Base-by-base conservation (phyloP, 2,113 vertebrate genomes). In the Campylomormyrus numenius region DNA sequence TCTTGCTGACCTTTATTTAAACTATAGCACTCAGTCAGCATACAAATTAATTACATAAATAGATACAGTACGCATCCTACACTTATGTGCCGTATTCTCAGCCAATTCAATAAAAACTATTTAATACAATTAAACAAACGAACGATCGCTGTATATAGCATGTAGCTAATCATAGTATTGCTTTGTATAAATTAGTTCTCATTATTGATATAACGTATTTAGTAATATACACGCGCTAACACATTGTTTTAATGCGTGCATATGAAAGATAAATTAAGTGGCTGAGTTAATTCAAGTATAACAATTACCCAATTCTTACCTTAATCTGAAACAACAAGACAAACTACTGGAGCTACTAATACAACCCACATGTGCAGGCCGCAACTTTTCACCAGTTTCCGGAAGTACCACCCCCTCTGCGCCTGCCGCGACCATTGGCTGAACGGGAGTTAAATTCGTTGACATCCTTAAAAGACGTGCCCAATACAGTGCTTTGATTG, bases 281-380 rank as follows among this genome's bases (percentile, higher is more conserved):
- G 5, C 42, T 5, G 50, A 52, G 31, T 70, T 85, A 27, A 52
- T n/a, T 27, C 0, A 6, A 52, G 0, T 39, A 35, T 31, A 13
- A 13, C 5, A 89, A 66, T 89, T 15, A 39, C 0, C 0, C 49
- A 11, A 86, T 91, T 87, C 89, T 90, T 90, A 91, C 93, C 92
- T 89, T 88, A 46, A 11, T 6, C 13, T 85, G 87, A 49, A 92
- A 58, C 8, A 88, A 66, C 58, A 66, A 31, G 42, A 45, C 77
- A 74, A 50, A 87, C 84, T 88, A 85, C 52, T 87, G 56, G 35
- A 46, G 70, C 89, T 24, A 53, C 86, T 89, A 19, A 52, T 66
- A 50, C n/a, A 53, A 39, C 31, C 89, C 90, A 90, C 91, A 91
- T 87, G 70, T 58, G n/a, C 46, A 92, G 92, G 91, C 91, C 91